These are phyloP conservation scores for Iselma pallidipennis DNA, from an alignment of 2,888 invertebrate species.

Conservation along the genomic window DNA sequence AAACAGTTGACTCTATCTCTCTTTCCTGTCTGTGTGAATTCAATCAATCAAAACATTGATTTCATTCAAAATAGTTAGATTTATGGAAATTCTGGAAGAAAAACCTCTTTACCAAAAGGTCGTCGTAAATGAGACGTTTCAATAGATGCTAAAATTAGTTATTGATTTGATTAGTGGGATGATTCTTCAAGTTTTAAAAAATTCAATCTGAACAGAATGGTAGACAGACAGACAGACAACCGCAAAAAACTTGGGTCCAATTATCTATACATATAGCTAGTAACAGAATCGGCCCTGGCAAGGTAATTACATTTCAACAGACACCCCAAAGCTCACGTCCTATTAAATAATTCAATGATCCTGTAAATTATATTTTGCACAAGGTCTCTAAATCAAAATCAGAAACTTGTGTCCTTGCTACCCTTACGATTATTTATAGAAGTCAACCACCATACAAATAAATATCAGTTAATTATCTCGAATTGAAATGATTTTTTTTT, in stretches of 20 bases:
- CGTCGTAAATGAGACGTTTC: not conserved
- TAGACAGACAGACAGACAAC: not conserved
- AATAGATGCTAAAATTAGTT: constrained; percentile 1
- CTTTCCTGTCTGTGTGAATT: not conserved
- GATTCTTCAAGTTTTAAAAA: not conserved
- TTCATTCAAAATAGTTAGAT: not conserved
- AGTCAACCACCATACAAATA: no score
- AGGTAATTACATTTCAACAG: constrained; percentile 9
- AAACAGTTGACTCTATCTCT: not conserved
- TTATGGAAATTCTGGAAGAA: not conserved
- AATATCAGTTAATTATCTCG: no score
- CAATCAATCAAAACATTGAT: not conserved
- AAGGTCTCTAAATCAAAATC: not conserved
- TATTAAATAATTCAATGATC: constrained; percentile 16
- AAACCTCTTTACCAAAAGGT: not conserved
- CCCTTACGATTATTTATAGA: no score
- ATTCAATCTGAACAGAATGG: not conserved
- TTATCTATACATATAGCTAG: constrained; percentile 6
- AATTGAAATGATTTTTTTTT: no score
- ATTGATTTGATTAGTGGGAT: not conserved
- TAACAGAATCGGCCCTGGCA: constrained; percentile 7
- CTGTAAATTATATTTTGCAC: constrained; percentile 17
- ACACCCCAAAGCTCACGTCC: constrained; percentile 6
- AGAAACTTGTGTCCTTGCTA: no score
- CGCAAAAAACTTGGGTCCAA: not conserved